These are phyloP conservation scores for Ptychodera flava DNA, from an alignment of 35 echinoderm and acorn worm genomes.

Conservation along the genomic window DNA sequence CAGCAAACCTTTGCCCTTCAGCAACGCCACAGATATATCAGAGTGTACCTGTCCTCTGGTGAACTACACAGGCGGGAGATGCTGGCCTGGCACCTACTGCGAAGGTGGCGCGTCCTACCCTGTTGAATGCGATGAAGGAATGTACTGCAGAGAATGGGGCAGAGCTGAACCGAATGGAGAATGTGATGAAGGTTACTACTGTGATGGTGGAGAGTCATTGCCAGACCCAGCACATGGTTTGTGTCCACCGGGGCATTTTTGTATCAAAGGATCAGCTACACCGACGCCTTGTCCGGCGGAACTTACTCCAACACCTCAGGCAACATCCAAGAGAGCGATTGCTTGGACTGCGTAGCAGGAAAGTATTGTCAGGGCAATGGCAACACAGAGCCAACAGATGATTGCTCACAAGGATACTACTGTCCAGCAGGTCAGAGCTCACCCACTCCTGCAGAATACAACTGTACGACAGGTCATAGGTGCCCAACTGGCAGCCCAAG, in stretches of 20 bases:
- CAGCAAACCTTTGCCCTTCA: constrained; percentile 39
- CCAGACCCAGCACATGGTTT: constrained; percentile 69
- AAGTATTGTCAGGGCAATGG: constrained; percentile 64
- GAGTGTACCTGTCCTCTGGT: constrained; percentile 79
- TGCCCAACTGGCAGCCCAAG: constrained; percentile 57
- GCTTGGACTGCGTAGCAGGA: constrained; percentile 71
- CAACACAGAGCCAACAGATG: constrained; percentile 59
- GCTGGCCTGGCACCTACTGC: constrained; percentile 97
- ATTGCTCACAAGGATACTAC: constrained; percentile 89
- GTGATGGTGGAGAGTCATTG: constrained; percentile 71
- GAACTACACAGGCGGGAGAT: constrained; percentile 95
- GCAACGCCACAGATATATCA: constrained; percentile 79
- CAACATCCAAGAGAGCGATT: constrained; percentile 67
- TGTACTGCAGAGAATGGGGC: constrained; percentile 71
- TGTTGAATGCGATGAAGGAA: constrained; percentile 61
- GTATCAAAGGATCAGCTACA: constrained; percentile 48
- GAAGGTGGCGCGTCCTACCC: constrained; percentile 78
- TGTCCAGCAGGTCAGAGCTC: constrained; percentile 79
- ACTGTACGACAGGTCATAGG: constrained; percentile 94
- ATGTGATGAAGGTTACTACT: constrained; percentile 90
- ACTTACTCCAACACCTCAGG: constrained; percentile 92
- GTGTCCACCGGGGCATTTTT: constrained; percentile 73
- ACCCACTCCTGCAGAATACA: constrained; percentile 67
- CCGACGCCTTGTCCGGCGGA: constrained; percentile 59
- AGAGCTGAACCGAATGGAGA: constrained; percentile 47